Conservation (phyloP, 2,888 invertebrate genomes). For the Globia sparganii region DNA sequence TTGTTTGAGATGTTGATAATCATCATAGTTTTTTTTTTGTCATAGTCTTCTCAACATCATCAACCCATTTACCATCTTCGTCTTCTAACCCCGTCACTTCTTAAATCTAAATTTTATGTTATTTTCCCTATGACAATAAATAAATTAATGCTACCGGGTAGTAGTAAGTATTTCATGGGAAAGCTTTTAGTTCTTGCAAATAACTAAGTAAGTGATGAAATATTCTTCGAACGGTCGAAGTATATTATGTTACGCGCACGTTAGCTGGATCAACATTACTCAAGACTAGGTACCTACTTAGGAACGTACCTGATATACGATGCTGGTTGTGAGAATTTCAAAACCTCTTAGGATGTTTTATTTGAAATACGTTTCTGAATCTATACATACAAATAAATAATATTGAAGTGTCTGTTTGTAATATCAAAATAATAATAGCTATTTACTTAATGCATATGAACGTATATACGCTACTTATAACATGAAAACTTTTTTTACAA, state of each 20-base stretch:
- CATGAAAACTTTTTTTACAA: too few species aligned
- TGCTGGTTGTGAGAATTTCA: not conserved
- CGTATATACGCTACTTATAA: too few species aligned
- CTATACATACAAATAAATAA: too few species aligned
- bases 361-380: constrained; percentile 17
- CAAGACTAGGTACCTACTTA: constrained; percentile 10
- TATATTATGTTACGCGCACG: constrained; percentile 9
- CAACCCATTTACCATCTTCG: too few species aligned
- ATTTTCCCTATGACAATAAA: not conserved
- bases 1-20: too few species aligned
- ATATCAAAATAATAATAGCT: too few species aligned
- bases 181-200: constrained; percentile 6
- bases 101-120: too few species aligned
- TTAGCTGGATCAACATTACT: constrained; percentile 18
- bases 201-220: constrained; percentile 16
- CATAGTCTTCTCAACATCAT: too few species aligned
- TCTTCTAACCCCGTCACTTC: not conserved
- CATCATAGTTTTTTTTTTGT: not conserved
- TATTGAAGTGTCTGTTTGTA: too few species aligned
- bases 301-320: not conserved
- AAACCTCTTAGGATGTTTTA: constrained; percentile 9
- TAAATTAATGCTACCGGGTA: not conserved
- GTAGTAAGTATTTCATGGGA: constrained; percentile 3
- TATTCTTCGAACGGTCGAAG: constrained; percentile 28
- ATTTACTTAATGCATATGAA: too few species aligned